Evolutionary conservation across 1,140 invertebrate genomes (phyloP).

Genomic region (Drosophila quadrilineata): DNA sequence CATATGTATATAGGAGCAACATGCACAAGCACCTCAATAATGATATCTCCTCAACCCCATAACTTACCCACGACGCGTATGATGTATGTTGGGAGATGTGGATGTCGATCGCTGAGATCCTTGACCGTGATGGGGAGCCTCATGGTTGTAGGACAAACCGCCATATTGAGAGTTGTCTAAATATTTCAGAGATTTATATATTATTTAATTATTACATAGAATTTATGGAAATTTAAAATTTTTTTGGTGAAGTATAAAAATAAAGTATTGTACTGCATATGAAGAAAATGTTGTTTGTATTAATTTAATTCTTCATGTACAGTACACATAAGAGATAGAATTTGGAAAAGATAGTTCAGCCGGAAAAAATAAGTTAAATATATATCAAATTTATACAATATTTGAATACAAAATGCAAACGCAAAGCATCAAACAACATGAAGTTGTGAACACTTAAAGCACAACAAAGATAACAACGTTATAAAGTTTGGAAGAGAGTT

Average conservation of each 20-base stretch:
- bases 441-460: slow-evolving; percentile 70
- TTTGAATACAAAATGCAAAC: slow-evolving; percentile 60
- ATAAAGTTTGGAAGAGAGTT: slow-evolving; percentile 6
- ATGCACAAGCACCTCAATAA: slow-evolving; percentile 12
- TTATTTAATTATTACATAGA: background rate
- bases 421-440: slow-evolving; percentile 64
- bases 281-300: too few relatives aligned
- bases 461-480: slow-evolving; percentile 2
- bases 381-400: slow-evolving; percentile 46
- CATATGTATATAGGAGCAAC: background rate
- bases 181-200: background rate
- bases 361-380: slow-evolving; percentile 46
- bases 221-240: too few relatives aligned
- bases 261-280: too few relatives aligned
- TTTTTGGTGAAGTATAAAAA: slow-evolving; percentile 3
- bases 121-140: slow-evolving; percentile 48
- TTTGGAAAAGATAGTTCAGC: slow-evolving; percentile 42
- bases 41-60: background rate
- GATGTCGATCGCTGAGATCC: slow-evolving; percentile 66
- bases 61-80: slow-evolving; percentile 74
- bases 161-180: slow-evolving; percentile 68
- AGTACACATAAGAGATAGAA: slow-evolving; percentile 19
- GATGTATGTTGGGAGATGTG: slow-evolving; percentile 73
- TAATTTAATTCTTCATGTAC: slow-evolving; percentile 1
- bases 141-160: slow-evolving; percentile 56